Evolutionary conservation across 2,113 vertebrate species (phyloP), one percentile per base, ranked within the genome.

Genomic region (Eptesicus fuscus): DNA sequence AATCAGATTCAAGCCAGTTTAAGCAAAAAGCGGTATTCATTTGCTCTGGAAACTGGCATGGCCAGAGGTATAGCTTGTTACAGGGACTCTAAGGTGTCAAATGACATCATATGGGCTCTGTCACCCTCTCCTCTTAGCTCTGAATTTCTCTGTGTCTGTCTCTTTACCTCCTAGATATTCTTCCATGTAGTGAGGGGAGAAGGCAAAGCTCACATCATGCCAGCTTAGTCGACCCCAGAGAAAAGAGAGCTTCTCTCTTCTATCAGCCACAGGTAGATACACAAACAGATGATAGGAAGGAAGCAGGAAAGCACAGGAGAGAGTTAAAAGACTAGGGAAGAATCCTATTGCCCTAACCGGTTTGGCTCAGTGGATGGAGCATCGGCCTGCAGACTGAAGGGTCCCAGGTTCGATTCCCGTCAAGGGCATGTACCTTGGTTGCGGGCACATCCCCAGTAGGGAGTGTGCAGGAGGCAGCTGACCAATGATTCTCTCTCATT

Each of bases 1-100:
- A 96, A 90, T 83, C 28, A 18, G 47, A n/a, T 77, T 91, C 78
- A 51, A 89, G 65, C 30, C 49, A 88, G n/a, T 90, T 90, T n/a
- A 63, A 93, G 42, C 90, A 91, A 59, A 74, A 70, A 79, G 37
- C 70, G 47, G 17, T 37, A 63, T 37, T 96, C 89, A 63, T n/a
- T 77, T 47, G 69, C 51, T 91, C 40, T 63, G 94, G 35, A 93
- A 91, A 89, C 25, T 56, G 44, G 63, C 28, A 63, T 69, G 23
- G 89, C 28, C 65, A 42, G 56, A 92, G 28, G 65, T 18, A 47
- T 44, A 88, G 44, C 22, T 87, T 94, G 30, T 80, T 47, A 80
- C 10, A n/a, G 37, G 56, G 53, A 73, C 30, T 83, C 23, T 70
- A 70, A 94, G 80, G 35, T 9, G 4, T 59, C n/a, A 69, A 70